Conservation (phyloP, 2,797 vertebrate genomes). For the Neopelma chrysocephalum region DNA sequence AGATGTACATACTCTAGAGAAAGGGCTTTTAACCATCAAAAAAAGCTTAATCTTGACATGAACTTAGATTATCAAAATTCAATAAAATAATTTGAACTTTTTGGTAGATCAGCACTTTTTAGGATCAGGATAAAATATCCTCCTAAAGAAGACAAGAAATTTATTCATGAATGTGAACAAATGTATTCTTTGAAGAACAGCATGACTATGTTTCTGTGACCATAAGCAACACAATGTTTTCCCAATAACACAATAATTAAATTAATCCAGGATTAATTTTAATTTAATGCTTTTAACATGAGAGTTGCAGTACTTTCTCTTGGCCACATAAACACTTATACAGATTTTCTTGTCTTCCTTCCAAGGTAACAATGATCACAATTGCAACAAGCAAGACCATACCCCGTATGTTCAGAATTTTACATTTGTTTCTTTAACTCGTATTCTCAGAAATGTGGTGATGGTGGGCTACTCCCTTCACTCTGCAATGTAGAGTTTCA, state of each 20-base stretch:
- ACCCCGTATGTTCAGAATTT: background rate
- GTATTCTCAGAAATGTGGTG: background rate
- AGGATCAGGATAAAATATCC: background rate
- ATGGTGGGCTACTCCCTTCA: background rate
- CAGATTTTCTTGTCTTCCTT: background rate
- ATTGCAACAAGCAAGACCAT: background rate
- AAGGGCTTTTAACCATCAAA: background rate
- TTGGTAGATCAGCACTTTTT: background rate
- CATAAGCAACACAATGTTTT: background rate
- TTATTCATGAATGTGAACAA: background rate
- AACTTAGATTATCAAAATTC: background rate
- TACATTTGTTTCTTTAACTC: background rate
- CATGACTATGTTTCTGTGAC: background rate
- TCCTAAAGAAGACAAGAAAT: background rate
- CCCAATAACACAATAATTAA: background rate
- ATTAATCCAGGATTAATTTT: background rate
- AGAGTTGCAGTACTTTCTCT: background rate
- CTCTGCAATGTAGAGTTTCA: background rate
- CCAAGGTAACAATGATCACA: background rate
- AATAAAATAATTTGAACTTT: background rate
- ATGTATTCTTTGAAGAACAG: background rate
- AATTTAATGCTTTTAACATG: background rate
- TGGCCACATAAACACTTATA: background rate
- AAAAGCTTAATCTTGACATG: background rate
- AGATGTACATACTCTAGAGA: background rate